phyloP scores from a whole-genome alignment of 2,113 vertebrate genomes.

The Barbus barbus region DNA sequence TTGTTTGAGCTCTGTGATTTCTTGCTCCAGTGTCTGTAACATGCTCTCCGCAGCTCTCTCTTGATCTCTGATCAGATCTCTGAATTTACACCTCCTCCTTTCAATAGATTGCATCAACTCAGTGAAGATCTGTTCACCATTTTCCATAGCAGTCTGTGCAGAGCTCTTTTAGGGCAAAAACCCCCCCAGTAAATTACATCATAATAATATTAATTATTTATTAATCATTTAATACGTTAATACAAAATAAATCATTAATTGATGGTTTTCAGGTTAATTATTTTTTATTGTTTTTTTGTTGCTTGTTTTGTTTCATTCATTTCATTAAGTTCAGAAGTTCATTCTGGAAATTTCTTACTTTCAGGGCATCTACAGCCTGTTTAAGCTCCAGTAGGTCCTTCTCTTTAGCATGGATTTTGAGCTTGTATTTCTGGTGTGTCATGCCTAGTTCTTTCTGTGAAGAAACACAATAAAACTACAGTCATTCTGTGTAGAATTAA shows the following conservation, averaged over 20 bases:
- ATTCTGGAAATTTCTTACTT: neutral
- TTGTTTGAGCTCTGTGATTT: slow-evolving; percentile 44
- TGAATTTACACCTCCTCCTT: slow-evolving; percentile 29
- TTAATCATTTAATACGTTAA: no score
- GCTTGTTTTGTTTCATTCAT: no score
- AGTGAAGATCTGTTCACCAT: slow-evolving; percentile 43
- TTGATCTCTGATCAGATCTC: slow-evolving; percentile 43
- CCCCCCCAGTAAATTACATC: no score
- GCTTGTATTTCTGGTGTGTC: slow-evolving; percentile 27
- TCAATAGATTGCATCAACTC: slow-evolving; percentile 40
- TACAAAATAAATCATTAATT: no score
- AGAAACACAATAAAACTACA: neutral
- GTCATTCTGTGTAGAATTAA: neutral
- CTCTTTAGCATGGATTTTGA: slow-evolving; percentile 42
- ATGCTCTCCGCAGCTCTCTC: slow-evolving; percentile 40
- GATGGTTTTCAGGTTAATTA: no score
- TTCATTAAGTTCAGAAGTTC: neutral
- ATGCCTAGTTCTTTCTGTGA: slow-evolving; percentile 42
- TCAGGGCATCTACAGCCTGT: slow-evolving; percentile 32
- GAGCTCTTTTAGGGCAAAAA: slow-evolving; percentile 24
- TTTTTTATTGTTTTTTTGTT: no score
- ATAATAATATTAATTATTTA: no score
- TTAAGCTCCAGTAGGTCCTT: slow-evolving; percentile 42
- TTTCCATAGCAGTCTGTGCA: slow-evolving; percentile 28
- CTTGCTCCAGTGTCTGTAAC: slow-evolving; percentile 31